Evolutionary conservation across 2,888 invertebrate species (phyloP), one percentile per base, ranked within the genome.

Genomic region (Pomacea canaliculata): DNA sequence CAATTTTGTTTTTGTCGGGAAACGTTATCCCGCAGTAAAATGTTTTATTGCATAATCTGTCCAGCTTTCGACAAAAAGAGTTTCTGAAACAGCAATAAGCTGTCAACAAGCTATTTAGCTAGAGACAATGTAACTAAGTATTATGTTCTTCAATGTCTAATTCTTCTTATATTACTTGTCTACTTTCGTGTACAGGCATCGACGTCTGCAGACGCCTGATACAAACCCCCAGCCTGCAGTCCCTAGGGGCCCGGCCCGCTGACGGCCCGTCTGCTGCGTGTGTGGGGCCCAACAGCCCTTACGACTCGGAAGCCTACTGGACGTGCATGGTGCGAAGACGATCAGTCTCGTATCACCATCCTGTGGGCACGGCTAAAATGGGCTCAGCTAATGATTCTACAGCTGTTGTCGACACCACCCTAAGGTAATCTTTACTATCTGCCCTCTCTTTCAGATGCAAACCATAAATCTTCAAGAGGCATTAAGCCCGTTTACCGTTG

Each of bases 361-460:
- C 93, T 0, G 94, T 93, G 0, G 95, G 96, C 1, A 95, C 94
- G 1, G 95, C 95, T 85, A 92, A 93, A 27, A 94, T 95, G 87
- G 95, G 94, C 1, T 87, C 77, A 23, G 77, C 37, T 2, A 84
- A 86, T 10, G 91, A 92, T 78, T 70, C 78, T 0, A 83, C 88
- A 87, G 92, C 93, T 3, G 95, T 95, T 0, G 94, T 96, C 0
- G 94, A 95, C 85, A 91, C 93, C 7, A 86, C 93, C 27, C 83
- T 87, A n/a, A 84, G 85, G 87, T 87, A 71, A 56, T 56, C 4
- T 56, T 56, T 56, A 2, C 8, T 0, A 0, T 0, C 16, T 56
- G 0, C 51, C 51, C 0, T 56, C 16, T 56, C 16, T 16, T 56
- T 56, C 16, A 10, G 16, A 13, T 16, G 8, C 16, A 56, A 10